A percentile compares a stretch with the other conserved stretches of the same genome.
Evolutionary conservation across 2,888 invertebrate species (phyloP).

Genomic region (Cryptops parisi): DNA sequence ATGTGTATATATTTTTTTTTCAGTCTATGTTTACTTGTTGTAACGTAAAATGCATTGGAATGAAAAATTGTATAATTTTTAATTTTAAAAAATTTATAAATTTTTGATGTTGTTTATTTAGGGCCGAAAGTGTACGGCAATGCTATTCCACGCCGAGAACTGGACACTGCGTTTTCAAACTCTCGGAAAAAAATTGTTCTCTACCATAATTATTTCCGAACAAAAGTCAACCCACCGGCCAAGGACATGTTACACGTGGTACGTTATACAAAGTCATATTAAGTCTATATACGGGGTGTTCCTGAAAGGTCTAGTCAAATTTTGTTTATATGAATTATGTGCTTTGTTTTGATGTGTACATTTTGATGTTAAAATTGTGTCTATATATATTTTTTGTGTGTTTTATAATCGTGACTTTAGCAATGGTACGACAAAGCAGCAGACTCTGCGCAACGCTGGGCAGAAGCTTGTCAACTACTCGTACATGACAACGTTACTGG

Average conservation of each 20-base stretch:
- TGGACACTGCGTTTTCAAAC: constrained; percentile 19
- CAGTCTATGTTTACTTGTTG: no score
- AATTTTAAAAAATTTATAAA: no score
- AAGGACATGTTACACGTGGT: constrained; percentile 72
- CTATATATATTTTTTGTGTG: background rate
- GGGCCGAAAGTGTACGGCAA: constrained; percentile 22
- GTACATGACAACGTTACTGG: constrained; percentile 53
- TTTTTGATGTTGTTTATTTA: constrained; percentile 3
- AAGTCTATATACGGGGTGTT: no score
- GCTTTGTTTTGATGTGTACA: no score
- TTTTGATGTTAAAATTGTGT: no score
- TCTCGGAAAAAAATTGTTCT: constrained; percentile 51
- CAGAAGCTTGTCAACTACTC: constrained; percentile 51
- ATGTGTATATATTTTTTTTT: no score
- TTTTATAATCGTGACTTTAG: constrained; percentile 34
- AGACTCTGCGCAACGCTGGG: constrained; percentile 55
- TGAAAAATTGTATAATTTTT: no score
- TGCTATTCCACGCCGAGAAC: constrained; percentile 19
- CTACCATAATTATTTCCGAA: constrained; percentile 61
- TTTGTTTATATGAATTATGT: no score
- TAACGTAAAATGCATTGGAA: no score
- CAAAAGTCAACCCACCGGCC: constrained; percentile 54
- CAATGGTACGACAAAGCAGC: constrained; percentile 58
- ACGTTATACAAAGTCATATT: no score
- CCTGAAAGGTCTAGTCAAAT: no score